These are phyloP conservation scores for Barbus barbus DNA, from an alignment of 2,113 vertebrate genomes.

Conservation along the genomic window DNA sequence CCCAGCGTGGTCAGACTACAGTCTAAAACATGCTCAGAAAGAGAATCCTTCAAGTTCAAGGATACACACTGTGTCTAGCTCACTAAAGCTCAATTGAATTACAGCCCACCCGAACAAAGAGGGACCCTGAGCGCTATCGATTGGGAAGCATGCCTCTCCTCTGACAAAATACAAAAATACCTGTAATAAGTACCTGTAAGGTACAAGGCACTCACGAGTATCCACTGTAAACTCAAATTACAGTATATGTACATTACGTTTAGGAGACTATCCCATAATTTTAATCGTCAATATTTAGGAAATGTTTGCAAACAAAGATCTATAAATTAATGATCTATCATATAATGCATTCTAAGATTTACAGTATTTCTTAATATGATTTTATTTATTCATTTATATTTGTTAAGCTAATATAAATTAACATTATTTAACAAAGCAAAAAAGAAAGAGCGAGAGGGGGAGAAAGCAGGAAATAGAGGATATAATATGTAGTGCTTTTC, in stretches of 20 bases:
- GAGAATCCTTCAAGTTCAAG: neutral
- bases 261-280: neutral
- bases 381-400: too few species aligned
- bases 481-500: too few species aligned
- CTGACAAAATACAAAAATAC: neutral
- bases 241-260: neutral
- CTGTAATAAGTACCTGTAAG: neutral
- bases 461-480: too few species aligned
- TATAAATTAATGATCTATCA: too few species aligned
- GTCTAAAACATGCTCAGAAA: neutral
- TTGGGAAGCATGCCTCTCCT: neutral
- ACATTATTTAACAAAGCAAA: too few species aligned
- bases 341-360: too few species aligned
- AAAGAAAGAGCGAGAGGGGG: too few species aligned
- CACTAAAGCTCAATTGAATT: constrained; percentile 3
- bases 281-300: neutral
- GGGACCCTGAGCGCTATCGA: neutral
- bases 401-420: too few species aligned
- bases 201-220: constrained; percentile 1
- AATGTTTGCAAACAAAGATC: neutral
- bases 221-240: neutral
- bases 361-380: too few species aligned
- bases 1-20: neutral
- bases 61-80: neutral
- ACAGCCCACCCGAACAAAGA: neutral